Conservation (phyloP, 2,113 vertebrate species). For the Alces alces region DNA sequence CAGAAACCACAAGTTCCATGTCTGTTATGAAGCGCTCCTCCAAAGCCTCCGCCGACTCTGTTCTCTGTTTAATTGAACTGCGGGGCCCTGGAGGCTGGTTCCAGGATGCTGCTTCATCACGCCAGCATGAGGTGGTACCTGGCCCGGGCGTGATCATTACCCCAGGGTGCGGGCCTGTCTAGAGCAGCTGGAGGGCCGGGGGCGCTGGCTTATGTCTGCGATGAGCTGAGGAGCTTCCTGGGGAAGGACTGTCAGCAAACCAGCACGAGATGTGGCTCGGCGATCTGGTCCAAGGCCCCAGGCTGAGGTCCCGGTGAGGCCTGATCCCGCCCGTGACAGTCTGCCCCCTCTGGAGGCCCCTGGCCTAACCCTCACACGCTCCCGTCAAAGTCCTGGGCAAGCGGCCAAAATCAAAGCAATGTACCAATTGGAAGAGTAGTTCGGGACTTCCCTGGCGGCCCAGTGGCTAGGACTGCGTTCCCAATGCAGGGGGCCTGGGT, state of each 20-base stretch:
- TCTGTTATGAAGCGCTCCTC: neutral
- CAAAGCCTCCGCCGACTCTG: neutral
- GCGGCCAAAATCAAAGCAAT: too few relatives aligned
- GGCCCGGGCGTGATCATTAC: neutral
- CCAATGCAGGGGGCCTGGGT: too few relatives aligned
- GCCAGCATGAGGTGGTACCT: rapidly evolving
- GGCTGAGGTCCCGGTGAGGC: too few relatives aligned
- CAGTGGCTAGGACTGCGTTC: too few relatives aligned
- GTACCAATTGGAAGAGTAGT: too few relatives aligned
- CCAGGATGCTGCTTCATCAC: neutral
- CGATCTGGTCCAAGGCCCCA: neutral
- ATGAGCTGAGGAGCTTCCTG: too few relatives aligned
- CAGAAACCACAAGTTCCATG: neutral
- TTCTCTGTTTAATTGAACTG: neutral
- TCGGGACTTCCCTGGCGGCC: too few relatives aligned
- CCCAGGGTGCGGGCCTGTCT: rapidly evolving
- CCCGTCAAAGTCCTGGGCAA: neutral
- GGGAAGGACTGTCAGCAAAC: neutral
- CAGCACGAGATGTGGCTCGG: neutral
- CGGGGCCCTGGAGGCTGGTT: neutral
- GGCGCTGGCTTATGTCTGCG: rapidly evolving
- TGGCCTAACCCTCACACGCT: rapidly evolving
- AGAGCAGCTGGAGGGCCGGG: neutral
- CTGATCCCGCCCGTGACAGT: too few relatives aligned
- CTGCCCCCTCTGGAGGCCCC: neutral